phyloP scores from a whole-genome alignment of 1,140 invertebrate genomes.

The Aphidius gifuensis region DNA sequence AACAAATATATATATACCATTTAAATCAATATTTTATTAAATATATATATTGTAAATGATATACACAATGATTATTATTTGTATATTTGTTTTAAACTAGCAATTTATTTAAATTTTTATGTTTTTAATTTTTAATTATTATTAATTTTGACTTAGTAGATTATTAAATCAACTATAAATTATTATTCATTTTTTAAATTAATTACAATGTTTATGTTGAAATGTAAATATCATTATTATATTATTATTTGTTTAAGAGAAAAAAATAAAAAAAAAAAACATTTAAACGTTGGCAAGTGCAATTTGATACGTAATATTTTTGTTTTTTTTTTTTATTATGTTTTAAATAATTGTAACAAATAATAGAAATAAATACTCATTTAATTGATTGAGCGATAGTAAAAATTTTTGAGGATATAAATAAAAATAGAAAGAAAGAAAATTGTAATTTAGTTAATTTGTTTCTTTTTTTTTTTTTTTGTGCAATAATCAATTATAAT shows the following conservation, averaged over 20 bases:
- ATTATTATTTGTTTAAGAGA: constrained; percentile 11
- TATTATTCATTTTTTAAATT: constrained; percentile 8
- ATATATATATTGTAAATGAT: too few species aligned
- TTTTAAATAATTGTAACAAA: too few species aligned
- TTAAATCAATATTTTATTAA: constrained; percentile 4
- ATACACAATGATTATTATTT: constrained; percentile 20
- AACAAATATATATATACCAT: not conserved
- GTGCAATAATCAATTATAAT: too few species aligned
- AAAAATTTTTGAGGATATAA: too few species aligned
- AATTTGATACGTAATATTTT: constrained; percentile 34
- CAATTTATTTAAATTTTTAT: constrained; percentile 1
- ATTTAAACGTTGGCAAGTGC: constrained; percentile 47
- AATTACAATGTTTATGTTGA: constrained; percentile 7
- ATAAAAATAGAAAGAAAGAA: too few species aligned
- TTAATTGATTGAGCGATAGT: too few species aligned
- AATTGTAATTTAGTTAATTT: too few species aligned
- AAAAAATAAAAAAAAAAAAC: not conserved
- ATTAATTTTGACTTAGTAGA: constrained; percentile 2
- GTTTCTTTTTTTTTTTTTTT: too few species aligned
- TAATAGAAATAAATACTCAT: too few species aligned
- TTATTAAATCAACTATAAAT: constrained; percentile 8
- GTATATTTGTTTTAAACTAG: constrained; percentile 1
- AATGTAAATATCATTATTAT: constrained; percentile 11
- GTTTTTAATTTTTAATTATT: not conserved
- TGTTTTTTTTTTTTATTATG: too few species aligned